Conservation (phyloP, 2,113 vertebrate genomes). For the Nyctereutes procyonoides region DNA sequence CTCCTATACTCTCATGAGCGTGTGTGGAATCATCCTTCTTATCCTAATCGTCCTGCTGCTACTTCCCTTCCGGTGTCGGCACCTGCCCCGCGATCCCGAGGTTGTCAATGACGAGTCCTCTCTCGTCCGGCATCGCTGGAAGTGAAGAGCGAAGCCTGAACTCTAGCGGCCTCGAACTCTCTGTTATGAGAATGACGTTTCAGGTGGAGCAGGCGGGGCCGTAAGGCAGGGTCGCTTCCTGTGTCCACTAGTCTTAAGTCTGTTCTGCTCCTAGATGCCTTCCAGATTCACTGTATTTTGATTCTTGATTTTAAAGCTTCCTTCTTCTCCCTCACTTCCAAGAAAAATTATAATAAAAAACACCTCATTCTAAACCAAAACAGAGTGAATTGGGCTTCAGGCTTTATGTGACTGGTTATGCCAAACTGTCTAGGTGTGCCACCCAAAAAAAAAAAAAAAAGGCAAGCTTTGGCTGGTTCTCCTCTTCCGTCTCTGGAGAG, state of each 20-base stretch:
- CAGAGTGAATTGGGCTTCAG: slow-evolving; percentile 78
- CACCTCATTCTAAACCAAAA: slow-evolving; percentile 82
- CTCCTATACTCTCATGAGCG: slow-evolving; percentile 93
- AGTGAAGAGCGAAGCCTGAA: slow-evolving; percentile 84
- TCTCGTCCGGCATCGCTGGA: slow-evolving; percentile 96
- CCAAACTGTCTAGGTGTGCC: slow-evolving; percentile 4
- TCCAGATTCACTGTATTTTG: slow-evolving; percentile 70
- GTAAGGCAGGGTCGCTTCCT: slow-evolving; percentile 54
- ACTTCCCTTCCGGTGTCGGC: slow-evolving; percentile 86
- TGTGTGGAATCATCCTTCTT: slow-evolving; percentile 92
- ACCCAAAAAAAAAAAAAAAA: neutral
- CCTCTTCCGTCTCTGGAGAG: neutral
- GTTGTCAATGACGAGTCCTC: slow-evolving; percentile 96
- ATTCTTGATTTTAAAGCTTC: slow-evolving; percentile 82
- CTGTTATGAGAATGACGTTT: neutral
- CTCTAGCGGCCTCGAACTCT: neutral
- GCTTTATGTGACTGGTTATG: slow-evolving; percentile 71
- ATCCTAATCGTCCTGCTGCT: slow-evolving; percentile 90
- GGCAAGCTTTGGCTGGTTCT: neutral
- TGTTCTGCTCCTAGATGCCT: slow-evolving; percentile 60
- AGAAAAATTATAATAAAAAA: slow-evolving; percentile 57
- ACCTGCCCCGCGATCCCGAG: slow-evolving; percentile 80
- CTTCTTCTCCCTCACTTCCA: slow-evolving; percentile 59
- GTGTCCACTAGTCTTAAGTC: neutral
- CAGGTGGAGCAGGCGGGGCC: slow-evolving; percentile 27